phyloP scores from a whole-genome alignment of 1,140 invertebrate species.

The Dreissena rostriformis region DNA sequence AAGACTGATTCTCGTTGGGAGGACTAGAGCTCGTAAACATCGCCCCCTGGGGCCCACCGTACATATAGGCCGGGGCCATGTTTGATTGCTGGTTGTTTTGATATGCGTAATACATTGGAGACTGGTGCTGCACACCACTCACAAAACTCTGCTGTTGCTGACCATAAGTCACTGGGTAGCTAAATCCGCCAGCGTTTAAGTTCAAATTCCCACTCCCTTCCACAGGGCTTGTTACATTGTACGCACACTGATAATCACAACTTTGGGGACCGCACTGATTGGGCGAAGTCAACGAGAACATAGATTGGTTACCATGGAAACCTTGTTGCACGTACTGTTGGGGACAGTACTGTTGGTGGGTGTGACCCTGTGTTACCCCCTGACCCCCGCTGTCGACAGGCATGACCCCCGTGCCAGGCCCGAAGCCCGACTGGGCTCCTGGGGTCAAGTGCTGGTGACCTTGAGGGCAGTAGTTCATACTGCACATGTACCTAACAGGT shows the following conservation, averaged over 20 bases:
- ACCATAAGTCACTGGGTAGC: conserved; percentile 35
- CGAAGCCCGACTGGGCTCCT: not conserved
- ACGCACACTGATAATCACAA: conserved; percentile 48
- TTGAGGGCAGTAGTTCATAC: conserved; percentile 7
- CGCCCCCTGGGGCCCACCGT: conserved; percentile 32
- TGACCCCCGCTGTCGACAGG: conserved; percentile 13
- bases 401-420: conserved; percentile 9
- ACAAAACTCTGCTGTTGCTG: conserved; percentile 29
- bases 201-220: conserved; percentile 13
- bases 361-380: conserved; percentile 13
- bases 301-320: conserved; percentile 35
- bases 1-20: conserved; percentile 33
- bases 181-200: conserved; percentile 2
- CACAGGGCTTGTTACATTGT: conserved; percentile 41
- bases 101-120: conserved; percentile 44
- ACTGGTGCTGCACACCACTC: conserved; percentile 17
- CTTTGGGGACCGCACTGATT: conserved; percentile 14
- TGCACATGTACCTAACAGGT: conserved; percentile 32
- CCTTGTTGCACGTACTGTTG: conserved; percentile 17
- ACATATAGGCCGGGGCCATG: conserved; percentile 21
- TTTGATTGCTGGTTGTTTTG: conserved; percentile 34
- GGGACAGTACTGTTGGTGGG: conserved; percentile 44
- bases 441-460: not conserved
- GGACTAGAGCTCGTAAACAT: conserved; percentile 44
- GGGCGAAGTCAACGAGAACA: conserved; percentile 36